Conservation (phyloP, 2,797 vertebrate genomes). For the Acomys russatus region DNA sequence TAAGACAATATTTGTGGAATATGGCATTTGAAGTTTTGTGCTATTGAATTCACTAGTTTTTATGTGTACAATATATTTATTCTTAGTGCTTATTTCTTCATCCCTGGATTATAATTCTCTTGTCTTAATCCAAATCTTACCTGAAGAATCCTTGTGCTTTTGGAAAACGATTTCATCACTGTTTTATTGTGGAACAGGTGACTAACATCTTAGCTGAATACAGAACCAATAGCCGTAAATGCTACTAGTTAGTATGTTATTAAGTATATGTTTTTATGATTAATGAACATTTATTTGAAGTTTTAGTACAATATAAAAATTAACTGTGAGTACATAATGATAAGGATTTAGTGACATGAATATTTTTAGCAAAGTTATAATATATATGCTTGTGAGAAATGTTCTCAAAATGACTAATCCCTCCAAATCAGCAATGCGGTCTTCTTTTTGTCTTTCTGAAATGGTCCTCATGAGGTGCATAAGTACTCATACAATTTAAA, state of each 20-base stretch:
- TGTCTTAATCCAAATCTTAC: background rate
- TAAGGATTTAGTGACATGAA: background rate
- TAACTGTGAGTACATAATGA: background rate
- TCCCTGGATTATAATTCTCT: background rate
- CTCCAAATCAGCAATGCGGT: background rate
- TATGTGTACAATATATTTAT: background rate
- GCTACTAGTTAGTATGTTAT: background rate
- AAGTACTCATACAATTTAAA: background rate
- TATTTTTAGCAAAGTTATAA: background rate
- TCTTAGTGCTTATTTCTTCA: background rate
- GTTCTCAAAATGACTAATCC: background rate
- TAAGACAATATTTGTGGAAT: background rate
- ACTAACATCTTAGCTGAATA: background rate
- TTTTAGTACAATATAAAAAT: background rate
- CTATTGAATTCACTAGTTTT: background rate
- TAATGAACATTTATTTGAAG: background rate
- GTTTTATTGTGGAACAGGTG: background rate
- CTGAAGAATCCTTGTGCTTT: background rate
- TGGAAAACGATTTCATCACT: background rate
- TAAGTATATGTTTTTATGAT: background rate
- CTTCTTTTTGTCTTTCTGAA: background rate
- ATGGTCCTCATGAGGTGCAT: background rate
- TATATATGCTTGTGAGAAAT: background rate
- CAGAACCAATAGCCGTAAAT: background rate
- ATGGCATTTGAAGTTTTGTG: background rate